Evolutionary conservation across 2,113 vertebrate genomes (phyloP).

Genomic region (Rhinogobius similis): DNA sequence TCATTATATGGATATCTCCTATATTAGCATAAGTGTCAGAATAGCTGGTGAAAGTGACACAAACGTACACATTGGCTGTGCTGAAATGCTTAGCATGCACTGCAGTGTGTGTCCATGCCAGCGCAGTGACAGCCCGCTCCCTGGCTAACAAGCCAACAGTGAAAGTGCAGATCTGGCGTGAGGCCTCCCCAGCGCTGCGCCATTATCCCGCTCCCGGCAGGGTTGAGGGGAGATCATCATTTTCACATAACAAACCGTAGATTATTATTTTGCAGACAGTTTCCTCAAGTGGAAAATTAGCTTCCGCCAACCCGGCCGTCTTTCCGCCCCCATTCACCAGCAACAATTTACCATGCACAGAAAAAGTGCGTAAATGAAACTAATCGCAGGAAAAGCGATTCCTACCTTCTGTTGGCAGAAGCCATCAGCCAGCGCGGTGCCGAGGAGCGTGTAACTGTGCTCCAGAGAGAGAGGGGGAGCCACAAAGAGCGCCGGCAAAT

Average conservation of each 20-base stretch:
- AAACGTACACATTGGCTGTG: slow-evolving; percentile 4
- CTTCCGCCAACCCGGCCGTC: slow-evolving; percentile 50
- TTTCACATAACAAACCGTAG: slow-evolving; percentile 75
- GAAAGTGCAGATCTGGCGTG: slow-evolving; percentile 59
- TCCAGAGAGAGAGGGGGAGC: slow-evolving; percentile 30
- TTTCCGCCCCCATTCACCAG: slow-evolving; percentile 50
- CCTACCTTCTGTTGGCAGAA: slow-evolving; percentile 55
- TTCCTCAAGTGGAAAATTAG: slow-evolving; percentile 78
- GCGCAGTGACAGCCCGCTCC: slow-evolving; percentile 53
- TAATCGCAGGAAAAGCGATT: slow-evolving; percentile 66
- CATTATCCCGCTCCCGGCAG: slow-evolving; percentile 67
- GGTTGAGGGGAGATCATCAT: slow-evolving; percentile 67
- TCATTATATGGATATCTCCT: slow-evolving; percentile 10
- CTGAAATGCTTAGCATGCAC: slow-evolving; percentile 12
- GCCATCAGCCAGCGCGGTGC: slow-evolving; percentile 51
- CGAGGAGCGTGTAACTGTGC: slow-evolving; percentile 27
- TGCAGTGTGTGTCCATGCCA: slow-evolving; percentile 3
- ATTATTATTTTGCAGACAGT: slow-evolving; percentile 78
- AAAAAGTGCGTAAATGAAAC: slow-evolving; percentile 63
- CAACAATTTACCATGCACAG: slow-evolving; percentile 58
- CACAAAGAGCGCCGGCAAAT: slow-evolving; percentile 39
- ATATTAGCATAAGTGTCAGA: slow-evolving; percentile 13
- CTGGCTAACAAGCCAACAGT: slow-evolving; percentile 67
- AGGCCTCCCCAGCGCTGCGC: slow-evolving; percentile 60
- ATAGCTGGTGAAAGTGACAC: slow-evolving; percentile 4